Base-by-base conservation (phyloP, 1,140 invertebrate species). In the Pogonomyrmex californicus region DNA sequence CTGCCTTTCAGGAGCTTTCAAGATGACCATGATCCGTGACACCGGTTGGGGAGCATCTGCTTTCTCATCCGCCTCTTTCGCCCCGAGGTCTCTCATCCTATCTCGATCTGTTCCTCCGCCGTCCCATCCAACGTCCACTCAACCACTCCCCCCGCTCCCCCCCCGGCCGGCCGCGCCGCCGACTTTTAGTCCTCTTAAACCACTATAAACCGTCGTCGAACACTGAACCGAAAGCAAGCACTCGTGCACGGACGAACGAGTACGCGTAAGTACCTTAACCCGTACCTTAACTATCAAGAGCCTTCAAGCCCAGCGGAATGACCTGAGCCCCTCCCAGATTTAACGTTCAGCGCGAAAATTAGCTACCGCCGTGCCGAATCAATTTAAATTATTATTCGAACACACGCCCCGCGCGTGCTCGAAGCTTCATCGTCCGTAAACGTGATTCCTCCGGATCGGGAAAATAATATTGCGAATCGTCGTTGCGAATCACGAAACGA, bases 1-100 rank as follows among this genome's bases (percentile, higher is more conserved):
- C 60, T 63, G 76, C 76, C 79, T 86, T 90, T 91, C 85, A 85
- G 68, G 49, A 79, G 86, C 87, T 90, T 91, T 88, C 86, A 88
- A 89, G 88, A 89, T 86, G 90, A 91, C 88, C 90, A 85, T 88
- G 90, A 91, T 89, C 90, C 87, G 87, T 87, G 90, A 89, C 90
- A 89, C 86, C 65, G 75, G 71, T 79, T 79, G 44, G 73, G 81
- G 71, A 78, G 79, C 87, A 85, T 89, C 79, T 87, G 77, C 77
- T 85, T 86, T 65, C 85, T 85, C 85, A 60, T 85, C 68, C 90
- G 62, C 82, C 82, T 91, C 82, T 83, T 86, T 88, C 71, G 60
- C 60, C 75, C 58, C 58, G 54, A 78, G 62, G 75, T 87, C 81
- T 91, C 87, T 87, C 83, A 70, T 75, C 86, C 86, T 73, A 78